Conservation (phyloP, 2,888 invertebrate genomes). For the Galeopsomyia nigrocyanea region DNA sequence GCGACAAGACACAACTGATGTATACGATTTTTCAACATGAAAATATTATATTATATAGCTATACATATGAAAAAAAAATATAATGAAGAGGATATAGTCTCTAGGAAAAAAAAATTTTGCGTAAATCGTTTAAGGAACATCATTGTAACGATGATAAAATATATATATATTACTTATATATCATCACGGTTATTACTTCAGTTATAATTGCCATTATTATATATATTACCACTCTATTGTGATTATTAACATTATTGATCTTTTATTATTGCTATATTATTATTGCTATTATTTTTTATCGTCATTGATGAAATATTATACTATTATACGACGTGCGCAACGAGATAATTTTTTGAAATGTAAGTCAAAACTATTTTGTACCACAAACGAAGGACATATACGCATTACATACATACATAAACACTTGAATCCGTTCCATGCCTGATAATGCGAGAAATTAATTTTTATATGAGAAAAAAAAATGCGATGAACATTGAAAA, state of each 20-base stretch:
- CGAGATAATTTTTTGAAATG: constrained; percentile 40
- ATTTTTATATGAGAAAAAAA: constrained; percentile 46
- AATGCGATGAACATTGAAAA: constrained; percentile 17
- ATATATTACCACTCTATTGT: constrained; percentile 48
- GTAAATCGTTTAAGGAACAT: constrained; percentile 60
- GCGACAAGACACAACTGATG: constrained; percentile 69
- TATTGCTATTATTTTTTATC: constrained; percentile 44
- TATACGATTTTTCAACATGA: constrained; percentile 71
- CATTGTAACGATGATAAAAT: constrained; percentile 60
- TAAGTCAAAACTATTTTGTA: constrained; percentile 47
- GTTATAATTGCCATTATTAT: constrained; percentile 54
- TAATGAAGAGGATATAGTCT: constrained; percentile 63
- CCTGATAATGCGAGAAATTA: constrained; percentile 44
- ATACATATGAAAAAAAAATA: constrained; percentile 64
- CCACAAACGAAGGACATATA: constrained; percentile 30
- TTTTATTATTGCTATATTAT: constrained; percentile 47
- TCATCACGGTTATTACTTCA: constrained; percentile 47
- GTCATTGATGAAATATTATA: constrained; percentile 37
- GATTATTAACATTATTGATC: constrained; percentile 50
- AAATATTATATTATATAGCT: constrained; percentile 69
- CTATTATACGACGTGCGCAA: constrained; percentile 44
- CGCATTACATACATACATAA: not conserved
- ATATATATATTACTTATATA: constrained; percentile 51
- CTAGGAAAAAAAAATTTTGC: constrained; percentile 56
- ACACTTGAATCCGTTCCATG: constrained; percentile 47